Percentiles rank a stretch among this genome's conserved stretches.
These are phyloP conservation scores for Drosophila quinaria DNA, from an alignment of 2,888 invertebrate genomes.

Conservation along the genomic window DNA sequence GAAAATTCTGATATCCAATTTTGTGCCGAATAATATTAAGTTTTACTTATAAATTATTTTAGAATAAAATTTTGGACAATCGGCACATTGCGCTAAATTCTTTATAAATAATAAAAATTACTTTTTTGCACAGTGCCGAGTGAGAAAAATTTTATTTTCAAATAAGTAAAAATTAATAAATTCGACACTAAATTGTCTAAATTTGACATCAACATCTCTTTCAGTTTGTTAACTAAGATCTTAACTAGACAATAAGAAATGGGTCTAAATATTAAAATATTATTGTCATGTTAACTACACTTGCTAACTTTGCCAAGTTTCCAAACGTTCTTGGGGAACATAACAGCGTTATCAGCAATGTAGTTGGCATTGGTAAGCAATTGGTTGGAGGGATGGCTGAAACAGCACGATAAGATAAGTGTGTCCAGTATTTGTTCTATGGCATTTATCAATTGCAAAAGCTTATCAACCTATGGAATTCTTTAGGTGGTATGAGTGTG, in stretches of 20 bases:
- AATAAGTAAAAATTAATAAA: too few species aligned
- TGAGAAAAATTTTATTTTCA: too few species aligned
- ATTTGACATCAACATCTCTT: neutral
- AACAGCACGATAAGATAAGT: slow-evolving; percentile 50
- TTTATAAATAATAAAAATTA: too few species aligned
- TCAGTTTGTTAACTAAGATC: neutral
- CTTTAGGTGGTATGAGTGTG: slow-evolving; percentile 1
- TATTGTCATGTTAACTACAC: neutral
- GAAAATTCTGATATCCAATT: too few species aligned
- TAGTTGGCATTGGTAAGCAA: slow-evolving; percentile 35
- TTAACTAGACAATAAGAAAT: neutral
- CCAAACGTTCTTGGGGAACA: slow-evolving; percentile 9
- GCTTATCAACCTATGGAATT: slow-evolving; percentile 38
- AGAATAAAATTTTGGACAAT: too few species aligned
- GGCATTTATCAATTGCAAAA: slow-evolving; percentile 51
- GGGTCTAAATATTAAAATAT: neutral
- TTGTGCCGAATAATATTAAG: too few species aligned
- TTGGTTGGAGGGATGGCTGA: slow-evolving; percentile 6
- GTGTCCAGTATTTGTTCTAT: slow-evolving; percentile 30
- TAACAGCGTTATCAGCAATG: slow-evolving; percentile 28
- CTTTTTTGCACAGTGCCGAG: too few species aligned
- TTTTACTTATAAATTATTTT: too few species aligned
- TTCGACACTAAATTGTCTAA: too few species aligned
- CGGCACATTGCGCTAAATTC: too few species aligned
- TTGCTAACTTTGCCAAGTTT: slow-evolving; percentile 10